A percentile compares a stretch with the other conserved stretches of the same genome.
These are phyloP conservation scores for Grapholita molesta DNA, from an alignment of 1,140 invertebrate genomes.

Conservation along the genomic window DNA sequence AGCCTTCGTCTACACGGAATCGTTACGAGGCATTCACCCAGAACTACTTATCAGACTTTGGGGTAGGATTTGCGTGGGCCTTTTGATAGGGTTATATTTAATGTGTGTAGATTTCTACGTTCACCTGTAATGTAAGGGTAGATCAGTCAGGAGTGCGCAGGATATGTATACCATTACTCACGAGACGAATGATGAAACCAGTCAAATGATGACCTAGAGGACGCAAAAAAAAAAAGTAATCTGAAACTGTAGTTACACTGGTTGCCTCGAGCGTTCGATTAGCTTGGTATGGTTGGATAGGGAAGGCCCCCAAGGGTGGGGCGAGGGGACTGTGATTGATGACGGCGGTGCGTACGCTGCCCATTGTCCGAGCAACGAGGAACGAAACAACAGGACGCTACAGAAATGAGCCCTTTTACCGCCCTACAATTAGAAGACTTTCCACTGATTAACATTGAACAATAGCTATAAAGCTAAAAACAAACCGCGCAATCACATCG, in stretches of 20 bases:
- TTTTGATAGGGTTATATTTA: slow-evolving; percentile 29
- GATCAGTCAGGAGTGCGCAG: slow-evolving; percentile 34
- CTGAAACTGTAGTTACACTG: neutral
- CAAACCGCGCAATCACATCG: neutral
- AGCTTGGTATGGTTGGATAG: no score
- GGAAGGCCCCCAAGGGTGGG: slow-evolving; percentile 10
- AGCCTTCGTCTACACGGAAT: neutral
- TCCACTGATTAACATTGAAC: slow-evolving; percentile 26
- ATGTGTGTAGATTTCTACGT: slow-evolving; percentile 37
- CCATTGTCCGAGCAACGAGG: slow-evolving; percentile 59
- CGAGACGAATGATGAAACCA: neutral
- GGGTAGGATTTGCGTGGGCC: slow-evolving; percentile 13
- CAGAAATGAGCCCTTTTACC: slow-evolving; percentile 55
- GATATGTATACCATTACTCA: neutral
- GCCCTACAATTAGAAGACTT: slow-evolving; percentile 37
- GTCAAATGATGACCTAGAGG: neutral
- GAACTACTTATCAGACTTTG: slow-evolving; percentile 7
- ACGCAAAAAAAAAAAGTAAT: neutral
- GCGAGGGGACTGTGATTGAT: slow-evolving; percentile 61
- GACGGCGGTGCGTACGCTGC: slow-evolving; percentile 56
- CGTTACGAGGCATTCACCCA: neutral
- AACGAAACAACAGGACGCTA: slow-evolving; percentile 63
- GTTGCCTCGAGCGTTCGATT: slow-evolving; percentile 4
- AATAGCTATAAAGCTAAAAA: neutral
- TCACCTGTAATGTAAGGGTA: slow-evolving; percentile 44